These are phyloP conservation scores for Morbakka virulenta DNA, from an alignment of 30 jellyfish, hydroid and myxozoan genomes.

Conservation along the genomic window DNA sequence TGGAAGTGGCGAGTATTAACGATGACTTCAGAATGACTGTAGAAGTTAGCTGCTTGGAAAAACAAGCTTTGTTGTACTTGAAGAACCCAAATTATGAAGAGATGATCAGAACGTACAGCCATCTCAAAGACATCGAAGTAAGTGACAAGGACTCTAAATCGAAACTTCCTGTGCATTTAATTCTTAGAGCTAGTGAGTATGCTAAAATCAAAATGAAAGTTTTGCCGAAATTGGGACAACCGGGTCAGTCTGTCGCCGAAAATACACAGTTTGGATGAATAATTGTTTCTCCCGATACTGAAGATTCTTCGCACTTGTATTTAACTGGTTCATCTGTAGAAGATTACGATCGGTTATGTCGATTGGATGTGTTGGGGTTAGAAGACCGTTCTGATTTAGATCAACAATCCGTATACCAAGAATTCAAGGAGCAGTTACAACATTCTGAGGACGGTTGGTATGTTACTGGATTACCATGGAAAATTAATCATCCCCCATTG, in stretches of 20 bases:
- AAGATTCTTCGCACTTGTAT: slow-evolving; percentile 8
- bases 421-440: slow-evolving; percentile 48
- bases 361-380: slow-evolving; percentile 57
- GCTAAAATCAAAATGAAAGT: slow-evolving; percentile 44
- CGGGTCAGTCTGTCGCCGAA: slow-evolving; percentile 70
- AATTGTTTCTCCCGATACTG: slow-evolving; percentile 63
- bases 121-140: slow-evolving; percentile 43
- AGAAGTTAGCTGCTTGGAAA: slow-evolving; percentile 34
- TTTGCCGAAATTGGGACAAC: slow-evolving; percentile 45
- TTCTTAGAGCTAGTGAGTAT: slow-evolving; percentile 50
- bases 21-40: slow-evolving; percentile 4
- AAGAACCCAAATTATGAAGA: slow-evolving; percentile 37
- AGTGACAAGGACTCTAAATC: slow-evolving; percentile 29
- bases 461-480: slow-evolving; percentile 35
- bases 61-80: slow-evolving; percentile 34
- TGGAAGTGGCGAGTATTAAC: slow-evolving; percentile 8
- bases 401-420: slow-evolving; percentile 44
- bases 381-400: slow-evolving; percentile 70
- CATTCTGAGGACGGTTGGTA: slow-evolving; percentile 47
- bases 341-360: slow-evolving; percentile 60
- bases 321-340: slow-evolving; percentile 31
- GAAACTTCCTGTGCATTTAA: slow-evolving; percentile 32
- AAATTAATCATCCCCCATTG: slow-evolving; percentile 9
- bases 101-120: slow-evolving; percentile 38
- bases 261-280: slow-evolving; percentile 72